A percentile compares a stretch with the other conserved stretches of the same genome.
phyloP scores from a whole-genome alignment of 2,797 vertebrate genomes.

The Hypotaenidia philippensis region DNA sequence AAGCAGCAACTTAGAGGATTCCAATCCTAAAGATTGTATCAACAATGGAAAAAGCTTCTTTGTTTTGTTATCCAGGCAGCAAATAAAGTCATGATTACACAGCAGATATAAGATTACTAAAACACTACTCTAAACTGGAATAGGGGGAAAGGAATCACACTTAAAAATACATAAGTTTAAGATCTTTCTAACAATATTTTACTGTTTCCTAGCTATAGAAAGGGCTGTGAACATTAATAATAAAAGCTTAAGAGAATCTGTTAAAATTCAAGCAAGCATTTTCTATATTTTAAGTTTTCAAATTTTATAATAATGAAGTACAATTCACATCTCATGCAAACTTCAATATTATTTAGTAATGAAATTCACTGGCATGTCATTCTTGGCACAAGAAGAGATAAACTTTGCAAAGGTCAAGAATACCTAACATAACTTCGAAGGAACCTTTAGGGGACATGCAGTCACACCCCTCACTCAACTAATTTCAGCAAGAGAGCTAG shows the following conservation, averaged over 20 bases:
- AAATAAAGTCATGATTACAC: not conserved
- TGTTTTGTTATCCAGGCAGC: not conserved
- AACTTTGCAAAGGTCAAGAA: not conserved
- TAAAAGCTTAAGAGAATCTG: not conserved
- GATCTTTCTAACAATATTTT: not conserved
- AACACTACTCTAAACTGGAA: not conserved
- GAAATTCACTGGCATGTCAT: not conserved
- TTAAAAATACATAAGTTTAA: not conserved
- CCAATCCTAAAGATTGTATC: not conserved
- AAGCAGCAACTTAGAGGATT: not conserved
- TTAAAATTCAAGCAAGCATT: not conserved
- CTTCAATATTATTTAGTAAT: not conserved
- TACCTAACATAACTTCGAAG: not conserved
- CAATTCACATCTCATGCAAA: not conserved
- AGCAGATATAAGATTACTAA: not conserved
- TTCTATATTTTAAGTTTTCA: not conserved
- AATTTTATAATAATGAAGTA: not conserved
- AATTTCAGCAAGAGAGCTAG: not conserved
- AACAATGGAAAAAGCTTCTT: not conserved
- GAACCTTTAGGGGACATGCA: not conserved
- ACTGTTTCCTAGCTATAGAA: not conserved
- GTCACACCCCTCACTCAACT: rapidly evolving
- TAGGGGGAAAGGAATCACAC: not conserved
- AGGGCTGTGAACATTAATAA: not conserved
- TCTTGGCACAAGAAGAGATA: not conserved